These are phyloP conservation scores for Siniperca knerii DNA, from an alignment of 2,113 vertebrate species.

Conservation along the genomic window DNA sequence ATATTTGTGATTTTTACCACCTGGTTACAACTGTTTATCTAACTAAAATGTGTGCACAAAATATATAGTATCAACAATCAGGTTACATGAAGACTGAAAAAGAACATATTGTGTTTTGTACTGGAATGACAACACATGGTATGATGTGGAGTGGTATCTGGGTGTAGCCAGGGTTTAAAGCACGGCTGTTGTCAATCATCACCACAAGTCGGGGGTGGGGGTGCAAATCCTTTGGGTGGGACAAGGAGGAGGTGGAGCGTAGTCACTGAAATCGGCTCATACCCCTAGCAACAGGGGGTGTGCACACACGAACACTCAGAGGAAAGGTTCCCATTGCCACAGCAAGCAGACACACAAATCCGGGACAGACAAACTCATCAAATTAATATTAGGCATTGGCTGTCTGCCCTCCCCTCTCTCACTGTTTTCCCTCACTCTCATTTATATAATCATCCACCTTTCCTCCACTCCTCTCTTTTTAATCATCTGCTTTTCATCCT, in stretches of 20 bases:
- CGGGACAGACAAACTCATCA: conserved; percentile 67
- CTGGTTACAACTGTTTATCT: not conserved
- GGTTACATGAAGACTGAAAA: not conserved
- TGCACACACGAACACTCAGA: conserved; percentile 15
- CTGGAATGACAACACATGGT: not conserved
- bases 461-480: conserved; percentile 57
- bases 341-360: conserved; percentile 58
- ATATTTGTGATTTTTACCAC: not conserved
- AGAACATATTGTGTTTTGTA: not conserved
- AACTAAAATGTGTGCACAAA: not conserved
- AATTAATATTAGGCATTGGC: conserved; percentile 65
- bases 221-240: conserved; percentile 44
- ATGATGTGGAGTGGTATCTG: not conserved
- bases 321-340: not conserved
- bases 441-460: conserved; percentile 65
- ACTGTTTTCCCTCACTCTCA: conserved; percentile 27
- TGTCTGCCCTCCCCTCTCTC: conserved; percentile 29
- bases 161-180: conserved; percentile 11
- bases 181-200: conserved; percentile 27
- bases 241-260: conserved; percentile 11
- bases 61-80: not conserved
- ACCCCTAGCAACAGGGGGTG: conserved; percentile 16
- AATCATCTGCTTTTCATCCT: conserved; percentile 65
- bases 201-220: not conserved
- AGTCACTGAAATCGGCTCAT: conserved; percentile 33